Evolutionary conservation across 2,888 invertebrate species (phyloP).

Genomic region (Volucella inflata): DNA sequence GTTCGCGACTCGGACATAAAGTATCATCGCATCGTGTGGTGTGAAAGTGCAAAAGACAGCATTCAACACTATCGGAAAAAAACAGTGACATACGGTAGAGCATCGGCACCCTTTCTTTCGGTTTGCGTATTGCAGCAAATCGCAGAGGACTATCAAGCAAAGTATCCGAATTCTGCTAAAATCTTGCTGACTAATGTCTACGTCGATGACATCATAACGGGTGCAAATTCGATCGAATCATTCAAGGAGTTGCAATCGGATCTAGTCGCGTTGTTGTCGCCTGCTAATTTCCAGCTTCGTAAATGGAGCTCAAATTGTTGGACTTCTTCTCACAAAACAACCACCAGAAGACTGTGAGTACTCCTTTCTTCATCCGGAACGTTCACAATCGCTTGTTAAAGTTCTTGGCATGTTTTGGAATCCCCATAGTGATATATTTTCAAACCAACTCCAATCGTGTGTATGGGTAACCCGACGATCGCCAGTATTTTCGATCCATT

Average conservation of each 20-base stretch:
- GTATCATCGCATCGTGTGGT: constrained; percentile 47
- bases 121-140: constrained; percentile 33
- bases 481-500: constrained; percentile 11
- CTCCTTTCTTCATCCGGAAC: constrained; percentile 6
- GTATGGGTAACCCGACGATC: not conserved
- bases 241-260: constrained; percentile 11
- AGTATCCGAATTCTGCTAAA: not conserved
- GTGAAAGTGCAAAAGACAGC: not conserved
- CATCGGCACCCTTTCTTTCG: constrained; percentile 24
- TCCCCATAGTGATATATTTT: constrained; percentile 7
- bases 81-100: constrained; percentile 35
- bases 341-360: constrained; percentile 17
- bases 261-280: constrained; percentile 4
- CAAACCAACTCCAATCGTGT: not conserved
- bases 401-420: not conserved
- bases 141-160: constrained; percentile 15
- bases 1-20: constrained; percentile 5
- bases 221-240: not conserved
- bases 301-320: constrained; percentile 50
- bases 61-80: constrained; percentile 20
- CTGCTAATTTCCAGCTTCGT: not conserved
- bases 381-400: constrained; percentile 7
- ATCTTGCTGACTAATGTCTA: not conserved
- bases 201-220: not conserved
- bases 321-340: constrained; percentile 6